phyloP scores from a whole-genome alignment of 2,888 invertebrate genomes.

The Metalampra italica region DNA sequence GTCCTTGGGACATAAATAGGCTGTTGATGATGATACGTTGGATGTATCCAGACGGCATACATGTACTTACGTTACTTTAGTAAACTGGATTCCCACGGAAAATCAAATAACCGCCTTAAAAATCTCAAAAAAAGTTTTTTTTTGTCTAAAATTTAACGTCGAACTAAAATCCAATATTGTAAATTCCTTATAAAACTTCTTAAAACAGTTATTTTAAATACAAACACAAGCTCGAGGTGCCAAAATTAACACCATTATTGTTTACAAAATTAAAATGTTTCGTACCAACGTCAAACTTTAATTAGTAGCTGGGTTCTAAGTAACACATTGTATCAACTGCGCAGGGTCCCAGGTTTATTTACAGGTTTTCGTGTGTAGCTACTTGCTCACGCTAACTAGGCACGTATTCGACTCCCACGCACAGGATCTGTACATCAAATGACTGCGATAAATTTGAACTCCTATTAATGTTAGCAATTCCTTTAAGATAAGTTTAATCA shows the following conservation, averaged over 20 bases:
- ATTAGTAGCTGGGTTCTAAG: slow-evolving; percentile 7
- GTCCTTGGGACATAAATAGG: no score
- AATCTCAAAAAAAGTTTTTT: no score
- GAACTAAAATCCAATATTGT: no score
- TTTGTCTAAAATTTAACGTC: no score
- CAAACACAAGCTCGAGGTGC: background rate
- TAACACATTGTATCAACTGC: background rate
- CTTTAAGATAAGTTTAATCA: no score
- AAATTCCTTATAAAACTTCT: no score
- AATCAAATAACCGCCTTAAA: no score
- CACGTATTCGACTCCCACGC: slow-evolving; percentile 1
- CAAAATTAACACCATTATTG: slow-evolving; percentile 10
- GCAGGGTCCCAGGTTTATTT: background rate
- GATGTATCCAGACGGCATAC: no score
- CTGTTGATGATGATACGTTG: no score
- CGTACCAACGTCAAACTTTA: slow-evolving; percentile 1
- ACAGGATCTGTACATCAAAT: background rate
- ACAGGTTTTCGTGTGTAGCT: background rate
- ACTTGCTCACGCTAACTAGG: background rate
- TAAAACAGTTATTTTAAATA: background rate
- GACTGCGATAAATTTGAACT: background rate
- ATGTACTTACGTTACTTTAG: no score
- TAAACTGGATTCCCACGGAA: no score
- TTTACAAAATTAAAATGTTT: slow-evolving; percentile 1
- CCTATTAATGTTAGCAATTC: background rate